Base-by-base conservation (phyloP, 1,140 invertebrate species). In the Nixonia krombeini region DNA sequence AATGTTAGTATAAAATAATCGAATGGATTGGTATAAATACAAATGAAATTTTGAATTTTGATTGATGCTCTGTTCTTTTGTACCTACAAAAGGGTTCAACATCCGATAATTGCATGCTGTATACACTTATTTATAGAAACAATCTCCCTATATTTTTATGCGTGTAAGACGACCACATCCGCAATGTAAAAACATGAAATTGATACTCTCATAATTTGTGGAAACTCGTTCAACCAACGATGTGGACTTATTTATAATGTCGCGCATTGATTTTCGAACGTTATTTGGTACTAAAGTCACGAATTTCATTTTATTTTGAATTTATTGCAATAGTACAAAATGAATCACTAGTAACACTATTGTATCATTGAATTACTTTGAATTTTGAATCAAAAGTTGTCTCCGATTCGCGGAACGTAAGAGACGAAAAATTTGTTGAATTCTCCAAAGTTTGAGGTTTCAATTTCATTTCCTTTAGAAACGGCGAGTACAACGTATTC, bases 401-500 rank as follows among this genome's bases (percentile, higher is more conserved):
- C n/a, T n/a, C n/a, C n/a, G n/a, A n/a, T n/a, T n/a, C n/a, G n/a
- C n/a, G n/a, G n/a, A n/a, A n/a, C n/a, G n/a, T n/a, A n/a, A n/a
- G n/a, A n/a, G n/a, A n/a, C n/a, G n/a, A n/a, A n/a, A n/a, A n/a
- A n/a, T 4, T 59, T 28, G 41, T 77, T 59, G 70, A 71, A 61
- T 73, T 73, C 77, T 74, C 64, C 72, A 75, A 76, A 77, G 68
- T 74, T 79, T 76, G 77, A 84, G 78, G 75, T 77, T 75, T 82
- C 75, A 82, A 82, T 83, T 83, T 82, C 73, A 80, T 84, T 84
- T 82, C 73, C 67, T 73, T 46, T 81, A 85, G 84, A 84, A 85
- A 79, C 83, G 78, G 83, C 84, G 74, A 85, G 80, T 76, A 85
- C 85, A 63, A 90, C 89, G 70, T 93, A 91, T 86, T 89, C 90